Evolutionary conservation across 2,888 invertebrate genomes (phyloP), one percentile per base, ranked within the genome.

Genomic region (Choristoneura rosaceana): DNA sequence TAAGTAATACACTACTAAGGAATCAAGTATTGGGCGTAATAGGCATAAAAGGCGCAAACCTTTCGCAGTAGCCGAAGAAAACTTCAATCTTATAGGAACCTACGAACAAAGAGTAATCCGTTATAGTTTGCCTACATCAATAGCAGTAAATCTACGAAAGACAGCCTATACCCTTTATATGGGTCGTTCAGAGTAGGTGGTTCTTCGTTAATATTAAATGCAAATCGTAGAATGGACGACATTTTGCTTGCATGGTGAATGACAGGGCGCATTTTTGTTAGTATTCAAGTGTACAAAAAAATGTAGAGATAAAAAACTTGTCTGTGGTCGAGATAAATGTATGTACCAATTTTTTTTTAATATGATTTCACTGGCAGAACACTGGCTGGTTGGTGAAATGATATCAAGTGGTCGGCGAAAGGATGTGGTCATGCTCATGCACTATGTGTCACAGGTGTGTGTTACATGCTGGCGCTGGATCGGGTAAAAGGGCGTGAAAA

Each of bases 201-300:
- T 61, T 67, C 55, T 17, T 34, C 59, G 59, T 73, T 43, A 69
- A 69, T 69, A 69, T 73, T 73, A 63, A 41, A 73, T 73, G 68
- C 47, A 68, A 63, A 68, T 73, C 50, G 63, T 43, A n/a, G 63
- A 69, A 68, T 73, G 73, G 68, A 64, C 73, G 55, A 67, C 47
- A 38, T 59, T 50, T 71, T 73, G 58, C 73, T 64, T 63, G 64
- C 63, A 34, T 25, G 41, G 10, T 50, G 12, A 33, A 43, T 15
- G 15, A 38, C n/a, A 58, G 12, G 58, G 38, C 15, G 43, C 15
- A 55, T 62, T 45, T 63, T 43, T n/a, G 47, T n/a, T 47, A 14
- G 14, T 14, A 9, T 62, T 47, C 58, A 15, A 14, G 14, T 12
- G 43, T 55, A 55, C 1, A 10, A 55, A 25, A 17, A 25, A 25